Percentiles rank a stretch among this genome's conserved stretches.
These are phyloP conservation scores for Drosophila parthenogenetica DNA, from an alignment of 2,888 invertebrate species.

Conservation along the genomic window DNA sequence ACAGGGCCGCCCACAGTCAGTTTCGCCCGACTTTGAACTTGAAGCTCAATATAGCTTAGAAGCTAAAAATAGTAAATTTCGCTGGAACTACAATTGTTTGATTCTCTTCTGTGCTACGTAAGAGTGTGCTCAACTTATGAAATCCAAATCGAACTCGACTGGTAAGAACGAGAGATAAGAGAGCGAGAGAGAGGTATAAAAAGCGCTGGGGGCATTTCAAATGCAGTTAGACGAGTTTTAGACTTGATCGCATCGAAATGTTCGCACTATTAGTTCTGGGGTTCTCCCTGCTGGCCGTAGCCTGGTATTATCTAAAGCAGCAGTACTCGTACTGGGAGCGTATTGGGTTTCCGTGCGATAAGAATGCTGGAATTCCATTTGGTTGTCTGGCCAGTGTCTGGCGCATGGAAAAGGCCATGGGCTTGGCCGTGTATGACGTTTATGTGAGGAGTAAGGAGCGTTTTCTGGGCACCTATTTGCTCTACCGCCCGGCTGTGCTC, in stretches of 20 bases:
- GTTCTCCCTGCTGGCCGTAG: conserved; percentile 33
- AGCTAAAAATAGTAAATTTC: too few species aligned
- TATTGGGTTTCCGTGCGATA: conserved; percentile 86
- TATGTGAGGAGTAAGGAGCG: conserved; percentile 85
- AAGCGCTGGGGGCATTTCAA: not conserved
- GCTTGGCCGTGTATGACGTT: conserved; percentile 87
- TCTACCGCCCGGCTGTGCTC: conserved; percentile 87
- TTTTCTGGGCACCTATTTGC: conserved; percentile 87
- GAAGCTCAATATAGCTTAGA: too few species aligned
- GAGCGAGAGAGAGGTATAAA: conserved; percentile 30
- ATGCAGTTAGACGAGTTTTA: conserved; percentile 40
- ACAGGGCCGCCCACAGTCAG: too few species aligned
- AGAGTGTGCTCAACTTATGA: conserved; percentile 25
- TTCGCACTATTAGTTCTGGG: conserved; percentile 26
- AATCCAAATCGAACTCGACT: conserved; percentile 15
- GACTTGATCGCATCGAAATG: conserved; percentile 32
- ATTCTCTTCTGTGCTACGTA: conserved; percentile 17
- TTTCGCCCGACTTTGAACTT: not conserved
- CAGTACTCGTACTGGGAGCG: conserved; percentile 86
- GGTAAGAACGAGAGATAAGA: not conserved
- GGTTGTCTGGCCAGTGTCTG: conserved; percentile 87
- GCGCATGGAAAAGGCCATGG: conserved; percentile 87
- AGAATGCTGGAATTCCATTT: conserved; percentile 87
- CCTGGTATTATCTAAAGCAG: conserved; percentile 61
- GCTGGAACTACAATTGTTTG: not conserved